Evolutionary conservation across 2,113 vertebrate genomes (phyloP), one percentile per base, ranked within the genome.

Genomic region (Myxocyprinus asiaticus): DNA sequence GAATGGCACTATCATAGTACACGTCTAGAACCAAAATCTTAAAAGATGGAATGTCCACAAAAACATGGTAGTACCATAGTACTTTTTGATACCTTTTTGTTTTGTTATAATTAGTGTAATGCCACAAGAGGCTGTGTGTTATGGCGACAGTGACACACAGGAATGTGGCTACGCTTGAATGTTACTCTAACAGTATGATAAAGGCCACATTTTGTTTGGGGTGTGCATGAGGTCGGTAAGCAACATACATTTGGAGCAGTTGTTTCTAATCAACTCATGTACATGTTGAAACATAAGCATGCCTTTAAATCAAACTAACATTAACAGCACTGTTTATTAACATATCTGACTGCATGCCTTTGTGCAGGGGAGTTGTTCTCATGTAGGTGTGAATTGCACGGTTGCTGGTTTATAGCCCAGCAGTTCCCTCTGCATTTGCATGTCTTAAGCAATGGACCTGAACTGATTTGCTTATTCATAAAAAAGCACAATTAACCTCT

Each of bases 401-500:
- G 4, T n/a, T 67, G 15, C 3, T 10, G 43, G 68, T 67, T 55
- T 22, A 44, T 8, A 62, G 11, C 22, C 58, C n/a, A 64, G 33
- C 67, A 8, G 33, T 17, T 61, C 42, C 59, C 9, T 22, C 45
- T 12, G 14, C 11, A 81, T 73, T 76, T 79, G 76, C 79, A 76
- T 84, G 44, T 70, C 45, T 71, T 80, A 15, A 69, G 55, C 56
- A 70, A 78, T 84, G 61, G 78, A 76, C 77, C 71, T 78, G 62
- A 80, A 83, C 75, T 83, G 65, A 83, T 84, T 78, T 56, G 62
- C 69, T 84, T 82, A 67, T 43, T 65, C 79, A 59, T 77, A 33
- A 33, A 33, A 33, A 33, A 33, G 22, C 22, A 33, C 22, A 33
- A 33, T 33, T 33, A 33, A 33, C 22, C 22, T 33, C 22, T 33